Base-by-base conservation (phyloP, 2,797 vertebrate genomes). In the Acrossocheilus fasciatus region DNA sequence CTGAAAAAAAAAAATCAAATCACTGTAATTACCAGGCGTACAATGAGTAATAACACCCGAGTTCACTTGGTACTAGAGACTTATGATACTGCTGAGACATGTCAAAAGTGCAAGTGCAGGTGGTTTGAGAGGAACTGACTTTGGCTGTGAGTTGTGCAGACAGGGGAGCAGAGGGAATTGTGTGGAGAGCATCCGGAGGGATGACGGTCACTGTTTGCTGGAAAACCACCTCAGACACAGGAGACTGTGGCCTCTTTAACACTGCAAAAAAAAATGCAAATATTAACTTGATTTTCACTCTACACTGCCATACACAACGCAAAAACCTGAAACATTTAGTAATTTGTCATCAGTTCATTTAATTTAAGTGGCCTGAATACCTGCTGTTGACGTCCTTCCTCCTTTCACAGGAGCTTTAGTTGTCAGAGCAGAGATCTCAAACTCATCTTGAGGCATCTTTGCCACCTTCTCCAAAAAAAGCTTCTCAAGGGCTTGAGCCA, bases 401-500 rank as follows among this genome's bases (percentile, higher is more conserved):
- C 91, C 91, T 93, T 96, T 98, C 45, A 89, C 89, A 70, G 92
- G 94, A 83, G 93, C 94, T 91, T 96, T 95, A 57, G 91, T 91
- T 77, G 92, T 86, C 82, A 90, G 84, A 20, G 94, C 47, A 75
- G 89, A 83, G 39, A 94, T 74, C 84, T 93, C 87, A 91, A 59
- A 91, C 87, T 99, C 97, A 81, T 97, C 96, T 82, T 94, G 89
- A 2, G 97, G 97, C 96, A 98, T 98, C 86, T 97, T 91, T 36
- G 96, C 91, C 90, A 97, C 85, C 91, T 97, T 97, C 92, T 98
- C 94, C 89, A 95, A 88, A 91, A 98, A 99, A 7, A 96, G 68
- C 90, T 98, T 98, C 94, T 99, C 97, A 86, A 99, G 93, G 23
- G 95, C 94, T 95, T 98, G 95, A 1, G 97, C 98, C 98, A 99